A percentile compares a stretch with the other conserved stretches of the same genome.
phyloP scores from a whole-genome alignment of 1,140 invertebrate species.

The Ips typographus region DNA sequence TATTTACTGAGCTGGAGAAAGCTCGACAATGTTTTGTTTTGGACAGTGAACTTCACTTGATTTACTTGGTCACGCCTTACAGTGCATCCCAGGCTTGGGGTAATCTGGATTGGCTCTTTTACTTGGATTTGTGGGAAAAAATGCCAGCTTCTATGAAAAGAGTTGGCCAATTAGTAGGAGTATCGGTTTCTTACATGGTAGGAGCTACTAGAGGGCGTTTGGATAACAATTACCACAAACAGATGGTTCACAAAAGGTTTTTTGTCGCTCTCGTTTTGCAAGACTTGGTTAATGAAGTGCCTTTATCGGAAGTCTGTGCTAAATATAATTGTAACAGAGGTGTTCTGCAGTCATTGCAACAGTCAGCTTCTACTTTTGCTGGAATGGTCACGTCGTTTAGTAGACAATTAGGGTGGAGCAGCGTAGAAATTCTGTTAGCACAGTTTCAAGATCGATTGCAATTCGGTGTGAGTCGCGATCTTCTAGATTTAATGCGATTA shows the following conservation, averaged over 20 bases:
- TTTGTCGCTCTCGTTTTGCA: constrained; percentile 89
- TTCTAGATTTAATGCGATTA: constrained; percentile 88
- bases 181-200: constrained; percentile 87
- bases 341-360: constrained; percentile 88
- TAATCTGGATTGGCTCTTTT: constrained; percentile 87
- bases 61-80: constrained; percentile 91
- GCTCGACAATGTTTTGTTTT: constrained; percentile 88
- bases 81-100: constrained; percentile 76
- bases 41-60: constrained; percentile 92
- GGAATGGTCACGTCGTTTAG: constrained; percentile 64
- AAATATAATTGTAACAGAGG: constrained; percentile 89
- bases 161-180: constrained; percentile 88
- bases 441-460: constrained; percentile 93
- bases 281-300: constrained; percentile 90
- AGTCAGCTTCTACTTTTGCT: constrained; percentile 93
- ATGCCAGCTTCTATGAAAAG: constrained; percentile 76
- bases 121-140: constrained; percentile 81
- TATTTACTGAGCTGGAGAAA: constrained; percentile 89
- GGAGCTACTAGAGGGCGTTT: constrained; percentile 69
- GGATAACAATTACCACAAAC: constrained; percentile 41
- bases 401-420: constrained; percentile 89
- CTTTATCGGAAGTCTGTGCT: constrained; percentile 72
- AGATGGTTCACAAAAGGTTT: constrained; percentile 70
- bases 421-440: constrained; percentile 83
- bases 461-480: constrained; percentile 91